Evolutionary conservation across 2,888 invertebrate species (phyloP).

Genomic region (Aleiodes leptofemur): DNA sequence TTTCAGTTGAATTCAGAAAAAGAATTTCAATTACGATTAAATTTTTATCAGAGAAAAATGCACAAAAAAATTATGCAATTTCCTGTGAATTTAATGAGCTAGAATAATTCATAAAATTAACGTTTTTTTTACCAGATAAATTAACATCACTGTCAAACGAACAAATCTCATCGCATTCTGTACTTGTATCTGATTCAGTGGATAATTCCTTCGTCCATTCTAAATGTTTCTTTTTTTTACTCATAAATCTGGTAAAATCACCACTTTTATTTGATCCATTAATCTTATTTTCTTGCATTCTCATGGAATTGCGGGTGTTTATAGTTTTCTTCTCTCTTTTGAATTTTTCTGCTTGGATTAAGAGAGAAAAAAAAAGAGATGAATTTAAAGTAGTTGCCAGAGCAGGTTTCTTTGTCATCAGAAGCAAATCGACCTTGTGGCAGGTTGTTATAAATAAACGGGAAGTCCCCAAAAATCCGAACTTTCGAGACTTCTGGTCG

Average conservation of each 20-base stretch:
- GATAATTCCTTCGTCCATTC: not conserved
- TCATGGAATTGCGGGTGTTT: constrained; percentile 25
- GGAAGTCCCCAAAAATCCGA: no score
- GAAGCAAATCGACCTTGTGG: no score
- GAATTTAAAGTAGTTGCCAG: no score
- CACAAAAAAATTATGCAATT: not conserved
- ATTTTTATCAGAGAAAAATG: not conserved
- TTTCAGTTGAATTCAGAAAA: no score
- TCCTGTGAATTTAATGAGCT: not conserved
- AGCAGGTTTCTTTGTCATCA: no score
- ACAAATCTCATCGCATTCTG: constrained; percentile 59
- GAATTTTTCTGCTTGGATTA: no score
- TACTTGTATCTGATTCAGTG: constrained; percentile 5
- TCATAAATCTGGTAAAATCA: constrained; percentile 37
- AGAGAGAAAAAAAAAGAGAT: no score
- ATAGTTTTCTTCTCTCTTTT: no score
- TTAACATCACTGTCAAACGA: constrained; percentile 62
- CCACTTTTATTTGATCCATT: constrained; percentile 25
- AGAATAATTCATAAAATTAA: not conserved
- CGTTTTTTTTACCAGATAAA: constrained; percentile 58
- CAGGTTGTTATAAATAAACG: no score
- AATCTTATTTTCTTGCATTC: constrained; percentile 13
- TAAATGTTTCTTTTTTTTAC: constrained; percentile 1
- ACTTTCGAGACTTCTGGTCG: no score
- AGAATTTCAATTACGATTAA: no score